Base-by-base conservation (phyloP, 2,113 vertebrate genomes). In the Merops nubicus region DNA sequence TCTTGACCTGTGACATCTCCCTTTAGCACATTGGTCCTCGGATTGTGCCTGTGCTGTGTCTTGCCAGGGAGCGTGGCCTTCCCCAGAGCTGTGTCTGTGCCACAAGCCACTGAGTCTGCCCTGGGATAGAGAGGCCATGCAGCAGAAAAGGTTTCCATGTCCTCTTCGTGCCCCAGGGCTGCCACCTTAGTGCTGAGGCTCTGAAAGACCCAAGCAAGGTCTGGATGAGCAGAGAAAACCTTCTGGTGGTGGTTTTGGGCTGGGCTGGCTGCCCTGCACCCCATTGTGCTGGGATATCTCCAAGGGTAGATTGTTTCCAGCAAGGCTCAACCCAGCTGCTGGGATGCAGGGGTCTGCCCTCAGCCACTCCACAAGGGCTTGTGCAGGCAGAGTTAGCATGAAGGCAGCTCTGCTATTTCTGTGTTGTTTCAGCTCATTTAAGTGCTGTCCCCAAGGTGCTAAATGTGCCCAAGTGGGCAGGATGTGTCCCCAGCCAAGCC, bases 61-160 rank as follows among this genome's bases (percentile, higher is more conserved):
- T 76, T 91, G 59, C 11, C 10, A 15, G 56, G 40, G 29, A 67
- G 9, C 1, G 1, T 68, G 72, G 29, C 23, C 9, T 40, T 70
- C 43, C 47, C 51, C 31, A 60, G 51, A 68, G 40, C 47, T 0
- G 0, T 31, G 17, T 63, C 42, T 5, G 0, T 74, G 54, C 15
- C 68, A 72, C 18, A 42, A 2, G 59, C 0, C 0, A 8, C n/a
- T 38, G 43, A 43, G 23, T 36, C 36, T 36, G 7, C 31, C 75
- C 40, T 53, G 40, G 50, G 31, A 40, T 57, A 50, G 50, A 69
- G 29, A 8, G 6, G 16, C 62, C 19, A 6, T 14, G 25, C 60
- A 74, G 18, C 54, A 57, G 40, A 43, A 69, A 80, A 51, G 12
- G 34, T 53, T 7, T 73, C 16, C 5, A 0, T 75, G 26, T 72